A percentile compares a stretch with the other conserved stretches of the same genome.
Conservation (phyloP, 2,113 vertebrate species). For the Macquaria ambigua region DNA sequence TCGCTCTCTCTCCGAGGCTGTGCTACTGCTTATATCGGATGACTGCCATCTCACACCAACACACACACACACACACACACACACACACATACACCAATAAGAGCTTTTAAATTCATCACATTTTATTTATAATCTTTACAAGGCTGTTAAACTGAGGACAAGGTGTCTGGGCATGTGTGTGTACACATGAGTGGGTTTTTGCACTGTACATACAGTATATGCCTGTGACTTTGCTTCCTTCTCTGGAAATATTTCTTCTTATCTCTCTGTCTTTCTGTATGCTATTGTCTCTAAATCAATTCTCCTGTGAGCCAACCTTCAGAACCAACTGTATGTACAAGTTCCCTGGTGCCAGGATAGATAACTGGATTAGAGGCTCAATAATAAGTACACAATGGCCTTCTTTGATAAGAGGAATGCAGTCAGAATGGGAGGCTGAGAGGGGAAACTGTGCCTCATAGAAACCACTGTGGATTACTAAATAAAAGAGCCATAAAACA, state of each 20-base stretch:
- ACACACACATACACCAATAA: conserved; percentile 24
- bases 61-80: conserved; percentile 25
- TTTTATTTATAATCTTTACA: conserved; percentile 63
- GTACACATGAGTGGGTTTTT: conserved; percentile 3
- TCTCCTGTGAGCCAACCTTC: conserved; percentile 46
- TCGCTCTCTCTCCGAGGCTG: conserved; percentile 11
- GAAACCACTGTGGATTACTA: conserved; percentile 67
- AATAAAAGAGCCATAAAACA: conserved; percentile 77
- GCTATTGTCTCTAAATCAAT: conserved; percentile 59
- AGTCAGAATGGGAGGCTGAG: conserved; percentile 32
- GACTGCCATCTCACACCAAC: conserved; percentile 43
- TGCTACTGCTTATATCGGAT: conserved; percentile 26
- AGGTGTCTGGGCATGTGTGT: conserved; percentile 44
- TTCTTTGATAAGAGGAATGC: conserved; percentile 70
- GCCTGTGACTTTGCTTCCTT: conserved; percentile 6
- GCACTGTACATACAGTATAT: background rate
- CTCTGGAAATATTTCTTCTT: conserved; percentile 32
- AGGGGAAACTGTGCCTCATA: conserved; percentile 46
- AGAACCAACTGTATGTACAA: conserved; percentile 42
- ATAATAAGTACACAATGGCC: conserved; percentile 63
- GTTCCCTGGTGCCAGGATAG: conserved; percentile 43
- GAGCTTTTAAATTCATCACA: conserved; percentile 53
- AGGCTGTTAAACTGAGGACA: conserved; percentile 60
- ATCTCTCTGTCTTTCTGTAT: conserved; percentile 11
- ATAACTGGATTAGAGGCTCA: conserved; percentile 72